Percentiles rank a stretch among this genome's conserved stretches.
These are phyloP conservation scores for Myotis planiceps DNA, from an alignment of 2,797 vertebrate genomes.

Conservation along the genomic window DNA sequence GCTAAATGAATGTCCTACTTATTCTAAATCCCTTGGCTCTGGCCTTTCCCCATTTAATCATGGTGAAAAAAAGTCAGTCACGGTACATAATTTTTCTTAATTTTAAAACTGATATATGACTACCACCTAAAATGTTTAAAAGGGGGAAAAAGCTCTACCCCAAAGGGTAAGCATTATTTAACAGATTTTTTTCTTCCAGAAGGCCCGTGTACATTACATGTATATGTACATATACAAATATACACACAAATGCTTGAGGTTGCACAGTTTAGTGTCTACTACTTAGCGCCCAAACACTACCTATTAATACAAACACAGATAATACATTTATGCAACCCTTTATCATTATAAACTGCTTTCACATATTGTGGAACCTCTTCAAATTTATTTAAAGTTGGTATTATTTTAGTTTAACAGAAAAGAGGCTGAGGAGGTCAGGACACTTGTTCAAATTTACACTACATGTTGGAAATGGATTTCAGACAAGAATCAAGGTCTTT, in stretches of 20 bases:
- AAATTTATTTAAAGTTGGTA: background rate
- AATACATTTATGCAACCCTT: background rate
- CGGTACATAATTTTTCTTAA: background rate
- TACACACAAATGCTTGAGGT: background rate
- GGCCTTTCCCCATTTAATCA: background rate
- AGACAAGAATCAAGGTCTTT: background rate
- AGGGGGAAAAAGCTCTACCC: background rate
- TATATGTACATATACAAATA: background rate
- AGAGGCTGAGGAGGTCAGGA: background rate
- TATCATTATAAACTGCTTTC: background rate
- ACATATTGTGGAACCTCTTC: background rate
- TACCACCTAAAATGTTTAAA: background rate
- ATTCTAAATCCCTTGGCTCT: background rate
- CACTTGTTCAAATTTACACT: background rate
- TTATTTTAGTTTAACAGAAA: constrained; percentile 21
- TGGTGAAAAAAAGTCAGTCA: background rate
- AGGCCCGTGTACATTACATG: background rate
- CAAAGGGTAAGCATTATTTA: background rate
- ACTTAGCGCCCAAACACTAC: background rate
- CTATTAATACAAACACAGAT: background rate
- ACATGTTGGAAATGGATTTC: background rate
- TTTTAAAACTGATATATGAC: background rate
- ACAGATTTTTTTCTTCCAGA: background rate
- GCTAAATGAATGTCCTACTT: background rate
- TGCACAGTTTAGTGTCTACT: background rate